Base-by-base conservation (phyloP, 2,113 vertebrate species). In the Pangasianodon gigas region DNA sequence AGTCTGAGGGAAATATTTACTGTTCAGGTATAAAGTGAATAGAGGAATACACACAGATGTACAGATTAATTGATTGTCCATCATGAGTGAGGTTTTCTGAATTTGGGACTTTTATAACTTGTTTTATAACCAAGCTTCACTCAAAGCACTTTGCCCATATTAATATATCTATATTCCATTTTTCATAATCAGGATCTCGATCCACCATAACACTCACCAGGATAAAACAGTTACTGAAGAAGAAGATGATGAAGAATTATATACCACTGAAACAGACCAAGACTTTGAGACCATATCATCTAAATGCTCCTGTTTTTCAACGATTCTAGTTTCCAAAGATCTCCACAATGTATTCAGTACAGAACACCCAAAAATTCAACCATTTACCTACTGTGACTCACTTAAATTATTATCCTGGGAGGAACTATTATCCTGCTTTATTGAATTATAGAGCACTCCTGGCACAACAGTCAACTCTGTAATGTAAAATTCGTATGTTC, bases 391-490 rank as follows among this genome's bases (percentile, higher is more conserved):
- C 1, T 44, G 41, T 11, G 87, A 67, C 60, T 88, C 13, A 26
- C 56, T 83, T 82, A 11, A 69, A 54, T 65, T 13, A 41, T 41
- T 69, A 67, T 37, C 87, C 29, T 32, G 9, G n/a, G 29, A 67
- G 10, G 46, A 65, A 82, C 58, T 16, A 48, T 88, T n/a, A 88
- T 82, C 48, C 29, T 74, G 62, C 80, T 83, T 83, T 83, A 83
- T 58, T 83, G 48, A 88, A 88, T 56, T 48, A 83, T 58, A 81
- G 60, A 54, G 32, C 65, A 41, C 58, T 65, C 62, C n/a, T 21
- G 58, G 29, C 79, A 58, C 79, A 16, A 11, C 13, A 21, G 19
- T 88, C 60, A 83, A 29, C 29, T 48, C 21, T 3, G 44, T 88
- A 69, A 67, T 88, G 44, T 82, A 46, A 88, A 56, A 84, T 75